These are phyloP conservation scores for Mesoligia furuncula DNA, from an alignment of 2,888 invertebrate genomes.

Conservation along the genomic window DNA sequence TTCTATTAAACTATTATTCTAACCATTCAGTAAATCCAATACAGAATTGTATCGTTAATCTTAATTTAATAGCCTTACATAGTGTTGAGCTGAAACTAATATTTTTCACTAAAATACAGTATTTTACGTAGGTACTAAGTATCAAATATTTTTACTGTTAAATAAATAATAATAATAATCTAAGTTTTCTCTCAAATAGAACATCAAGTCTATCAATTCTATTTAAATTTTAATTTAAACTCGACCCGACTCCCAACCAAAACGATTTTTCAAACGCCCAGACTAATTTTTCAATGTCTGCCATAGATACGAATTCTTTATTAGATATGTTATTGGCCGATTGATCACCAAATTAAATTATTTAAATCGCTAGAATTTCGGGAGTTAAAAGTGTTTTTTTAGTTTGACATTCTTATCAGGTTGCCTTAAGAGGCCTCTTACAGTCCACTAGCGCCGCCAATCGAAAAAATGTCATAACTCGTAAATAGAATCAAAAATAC, in stretches of 20 bases:
- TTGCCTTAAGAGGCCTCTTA: too few species aligned
- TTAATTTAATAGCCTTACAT: not conserved
- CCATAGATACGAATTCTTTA: constrained; percentile 58
- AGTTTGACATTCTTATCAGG: not conserved
- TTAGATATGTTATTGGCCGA: constrained; percentile 60
- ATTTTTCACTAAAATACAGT: not conserved
- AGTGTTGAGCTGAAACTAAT: not conserved
- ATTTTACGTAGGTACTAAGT: not conserved
- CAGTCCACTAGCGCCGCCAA: too few species aligned
- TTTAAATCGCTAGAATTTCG: constrained; percentile 18
- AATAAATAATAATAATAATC: constrained; percentile 10
- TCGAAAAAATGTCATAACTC: too few species aligned
- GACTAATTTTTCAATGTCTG: constrained; percentile 71
- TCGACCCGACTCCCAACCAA: constrained; percentile 51
- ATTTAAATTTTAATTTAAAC: constrained; percentile 51
- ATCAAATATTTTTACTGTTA: constrained; percentile 1
- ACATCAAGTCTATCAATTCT: constrained; percentile 39
- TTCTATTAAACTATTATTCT: not conserved
- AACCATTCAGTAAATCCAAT: not conserved
- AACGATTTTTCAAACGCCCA: constrained; percentile 68
- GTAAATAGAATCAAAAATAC: too few species aligned
- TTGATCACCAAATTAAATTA: constrained; percentile 65
- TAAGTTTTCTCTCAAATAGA: constrained; percentile 19
- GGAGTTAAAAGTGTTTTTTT: not conserved
- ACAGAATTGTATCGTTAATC: not conserved